Percentiles rank a stretch among this genome's conserved stretches.
Evolutionary conservation across 2,797 vertebrate species (phyloP).

Genomic region (Hydrocynus forskahlii): DNA sequence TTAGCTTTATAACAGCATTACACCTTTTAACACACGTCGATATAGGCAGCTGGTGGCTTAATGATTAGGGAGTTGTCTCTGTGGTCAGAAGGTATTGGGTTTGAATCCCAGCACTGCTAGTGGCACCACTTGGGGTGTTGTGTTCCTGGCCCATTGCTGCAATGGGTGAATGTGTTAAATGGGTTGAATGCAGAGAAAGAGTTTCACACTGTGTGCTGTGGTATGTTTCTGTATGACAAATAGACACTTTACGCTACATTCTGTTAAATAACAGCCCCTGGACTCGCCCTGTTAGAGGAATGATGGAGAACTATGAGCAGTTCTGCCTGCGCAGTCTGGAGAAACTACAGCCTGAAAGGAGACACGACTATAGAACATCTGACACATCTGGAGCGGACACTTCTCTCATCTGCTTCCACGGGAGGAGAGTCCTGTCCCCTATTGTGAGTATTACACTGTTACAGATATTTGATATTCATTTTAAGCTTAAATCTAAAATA

Average conservation of each 20-base stretch:
- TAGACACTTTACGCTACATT: background rate
- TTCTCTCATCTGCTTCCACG: slow-evolving; percentile 86
- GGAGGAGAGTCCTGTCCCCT: slow-evolving; percentile 86
- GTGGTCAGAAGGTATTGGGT: too few relatives aligned
- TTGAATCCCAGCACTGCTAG: too few relatives aligned
- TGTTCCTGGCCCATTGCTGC: too few relatives aligned
- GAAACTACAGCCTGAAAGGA: slow-evolving; percentile 75
- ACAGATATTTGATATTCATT: background rate
- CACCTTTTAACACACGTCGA: too few relatives aligned
- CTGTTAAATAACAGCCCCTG: background rate
- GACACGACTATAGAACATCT: slow-evolving; percentile 50
- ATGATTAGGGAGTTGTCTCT: too few relatives aligned
- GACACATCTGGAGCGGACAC: slow-evolving; percentile 53
- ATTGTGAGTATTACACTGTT: slow-evolving; percentile 77
- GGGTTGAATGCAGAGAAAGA: too few relatives aligned
- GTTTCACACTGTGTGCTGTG: too few relatives aligned
- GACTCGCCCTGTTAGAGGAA: background rate
- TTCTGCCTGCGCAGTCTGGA: slow-evolving; percentile 83
- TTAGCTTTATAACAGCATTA: too few relatives aligned
- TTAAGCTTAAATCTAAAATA: background rate
- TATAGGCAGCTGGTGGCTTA: too few relatives aligned
- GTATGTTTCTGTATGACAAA: background rate
- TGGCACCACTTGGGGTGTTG: too few relatives aligned
- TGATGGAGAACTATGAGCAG: slow-evolving; percentile 90
- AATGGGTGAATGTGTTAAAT: too few relatives aligned